Evolutionary conservation across 2,113 vertebrate genomes (phyloP), one percentile per base, ranked within the genome.

Genomic region (Thymallus thymallus): DNA sequence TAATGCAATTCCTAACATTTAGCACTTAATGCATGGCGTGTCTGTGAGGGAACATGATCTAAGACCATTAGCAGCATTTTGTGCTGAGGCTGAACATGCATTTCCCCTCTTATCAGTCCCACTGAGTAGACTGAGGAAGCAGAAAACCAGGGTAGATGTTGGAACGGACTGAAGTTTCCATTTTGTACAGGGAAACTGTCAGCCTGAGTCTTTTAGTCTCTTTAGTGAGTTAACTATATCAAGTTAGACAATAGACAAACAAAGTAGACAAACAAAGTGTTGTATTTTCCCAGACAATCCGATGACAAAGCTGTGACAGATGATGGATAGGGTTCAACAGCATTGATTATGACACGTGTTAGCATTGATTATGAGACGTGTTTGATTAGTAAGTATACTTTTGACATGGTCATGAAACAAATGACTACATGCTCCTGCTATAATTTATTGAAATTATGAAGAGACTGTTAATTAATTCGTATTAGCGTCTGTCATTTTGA

Each of bases 1-100:
- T 92, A 94, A 93, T 94, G 89, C 87, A 93, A 93, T 94, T 94
- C 94, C 93, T 90, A 88, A 92, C 95, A 92, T 92, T 95, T 94
- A 94, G 94, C 93, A 93, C 93, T 94, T 94, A 92, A 94, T 41
- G 9, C 35, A 41, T 92, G 92, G 91, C 81, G 76, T 89, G 48
- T 91, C 81, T 84, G 84, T 86, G 88, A 83, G 91, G 91, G 90
- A 93, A 94, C 91, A 89, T 93, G 91, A 94, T 94, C 91, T 90
- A 89, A 90, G 87, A 90, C 88, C 91, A 85, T 90, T 91, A 91
- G 88, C 92, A 90, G 86, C 92, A 91, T 91, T 88, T 94, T 93
- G 90, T 94, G 92, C 87, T 84, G 74, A 88, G 91, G 90, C 89
- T 89, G 88, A 93, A 88, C 76, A 86, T 92, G 88, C 90, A 87